Evolutionary conservation across 2,797 vertebrate species (phyloP).

Genomic region (Urocyon cinereoargenteus): DNA sequence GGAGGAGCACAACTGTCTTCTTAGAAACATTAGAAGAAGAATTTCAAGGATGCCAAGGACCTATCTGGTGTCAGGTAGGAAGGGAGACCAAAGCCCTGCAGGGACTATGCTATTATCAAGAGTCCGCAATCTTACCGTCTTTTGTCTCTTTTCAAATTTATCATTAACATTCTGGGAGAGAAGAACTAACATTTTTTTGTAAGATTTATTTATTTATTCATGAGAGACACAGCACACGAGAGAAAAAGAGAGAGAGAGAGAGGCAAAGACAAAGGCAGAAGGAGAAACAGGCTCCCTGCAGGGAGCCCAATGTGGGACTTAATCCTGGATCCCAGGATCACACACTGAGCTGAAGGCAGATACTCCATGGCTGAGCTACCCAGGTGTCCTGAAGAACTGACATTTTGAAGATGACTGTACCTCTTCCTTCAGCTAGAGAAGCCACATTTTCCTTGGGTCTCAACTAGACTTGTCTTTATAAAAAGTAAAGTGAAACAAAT

Average conservation of each 20-base stretch:
- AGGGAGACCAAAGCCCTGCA: neutral
- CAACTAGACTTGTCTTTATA: neutral
- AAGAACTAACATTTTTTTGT: neutral
- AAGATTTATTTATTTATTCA: no score
- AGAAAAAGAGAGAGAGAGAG: no score
- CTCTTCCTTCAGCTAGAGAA: neutral
- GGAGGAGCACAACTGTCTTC: neutral
- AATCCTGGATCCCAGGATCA: no score
- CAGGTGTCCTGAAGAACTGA: no score
- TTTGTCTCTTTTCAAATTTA: neutral
- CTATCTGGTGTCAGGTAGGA: neutral
- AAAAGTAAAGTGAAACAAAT: neutral
- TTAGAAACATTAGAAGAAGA: neutral
- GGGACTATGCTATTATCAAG: neutral
- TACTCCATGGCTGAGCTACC: no score
- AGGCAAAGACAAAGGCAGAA: no score
- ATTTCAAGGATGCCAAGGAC: neutral
- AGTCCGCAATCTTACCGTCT: neutral
- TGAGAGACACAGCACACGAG: no score
- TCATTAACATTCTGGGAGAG: neutral
- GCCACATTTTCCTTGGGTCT: neutral
- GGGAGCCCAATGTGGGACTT: no score
- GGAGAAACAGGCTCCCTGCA: no score
- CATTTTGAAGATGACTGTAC: neutral
- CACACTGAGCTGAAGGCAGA: no score